Percentiles rank a stretch among this genome's conserved stretches.
phyloP scores from a whole-genome alignment of 2,797 vertebrate species.

The Thunnus albacares region DNA sequence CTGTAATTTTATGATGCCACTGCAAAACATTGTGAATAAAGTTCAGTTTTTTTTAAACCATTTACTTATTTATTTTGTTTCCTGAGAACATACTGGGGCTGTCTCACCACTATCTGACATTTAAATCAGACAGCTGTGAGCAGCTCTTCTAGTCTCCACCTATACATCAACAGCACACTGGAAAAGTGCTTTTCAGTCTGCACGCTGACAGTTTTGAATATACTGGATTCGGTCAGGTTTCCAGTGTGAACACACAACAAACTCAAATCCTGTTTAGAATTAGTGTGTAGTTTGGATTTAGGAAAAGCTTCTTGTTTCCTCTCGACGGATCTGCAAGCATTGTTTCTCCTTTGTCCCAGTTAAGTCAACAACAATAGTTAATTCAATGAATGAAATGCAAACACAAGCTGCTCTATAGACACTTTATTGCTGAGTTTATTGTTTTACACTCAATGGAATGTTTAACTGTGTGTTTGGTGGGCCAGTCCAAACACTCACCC shows the following conservation, averaged over 20 bases:
- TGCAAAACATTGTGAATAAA: neutral
- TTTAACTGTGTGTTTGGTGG: constrained; percentile 75
- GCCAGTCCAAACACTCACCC: constrained; percentile 68
- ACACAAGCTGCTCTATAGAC: constrained; percentile 70
- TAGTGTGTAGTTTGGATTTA: neutral
- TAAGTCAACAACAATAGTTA: neutral
- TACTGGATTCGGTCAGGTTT: neutral
- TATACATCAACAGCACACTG: neutral
- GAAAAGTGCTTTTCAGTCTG: neutral
- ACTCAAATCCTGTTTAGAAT: neutral
- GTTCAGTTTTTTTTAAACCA: neutral
- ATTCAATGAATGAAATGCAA: constrained; percentile 23
- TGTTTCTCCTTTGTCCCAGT: constrained; percentile 3
- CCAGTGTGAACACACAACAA: neutral
- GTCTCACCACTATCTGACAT: neutral
- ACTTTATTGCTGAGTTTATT: constrained; percentile 86
- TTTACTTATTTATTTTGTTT: neutral
- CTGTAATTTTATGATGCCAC: neutral
- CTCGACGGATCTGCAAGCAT: neutral
- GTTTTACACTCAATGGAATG: constrained; percentile 80
- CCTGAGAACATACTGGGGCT: neutral
- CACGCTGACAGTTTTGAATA: neutral
- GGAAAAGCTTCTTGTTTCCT: neutral
- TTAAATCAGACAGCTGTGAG: neutral
- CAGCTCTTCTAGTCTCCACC: neutral